phyloP scores from a whole-genome alignment of 1,140 invertebrate genomes.

The Lepidurus couesii region DNA sequence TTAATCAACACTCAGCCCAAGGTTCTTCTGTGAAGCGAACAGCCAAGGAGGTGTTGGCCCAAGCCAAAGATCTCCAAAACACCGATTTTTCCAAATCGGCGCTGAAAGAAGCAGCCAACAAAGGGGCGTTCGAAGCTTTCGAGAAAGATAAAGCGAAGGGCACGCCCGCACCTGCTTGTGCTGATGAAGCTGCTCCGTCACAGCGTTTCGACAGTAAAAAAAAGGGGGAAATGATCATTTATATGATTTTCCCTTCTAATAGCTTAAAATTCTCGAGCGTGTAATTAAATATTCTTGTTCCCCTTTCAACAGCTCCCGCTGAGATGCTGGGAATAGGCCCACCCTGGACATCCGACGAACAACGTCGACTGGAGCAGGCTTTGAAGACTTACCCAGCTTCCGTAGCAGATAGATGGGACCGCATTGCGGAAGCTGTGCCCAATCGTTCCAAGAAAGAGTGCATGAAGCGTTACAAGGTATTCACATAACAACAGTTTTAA shows the following conservation, averaged over 20 bases:
- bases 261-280: constrained; percentile 29
- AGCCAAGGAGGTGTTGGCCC: constrained; percentile 88
- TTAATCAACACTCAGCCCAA: constrained; percentile 73
- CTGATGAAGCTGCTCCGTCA: constrained; percentile 52
- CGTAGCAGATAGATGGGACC: constrained; percentile 86
- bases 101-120: constrained; percentile 79
- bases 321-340: constrained; percentile 37
- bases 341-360: constrained; percentile 87
- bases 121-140: constrained; percentile 86
- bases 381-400: constrained; percentile 86
- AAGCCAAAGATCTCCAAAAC: constrained; percentile 90
- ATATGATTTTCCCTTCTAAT: not conserved
- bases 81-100: constrained; percentile 77
- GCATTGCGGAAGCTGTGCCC: constrained; percentile 84
- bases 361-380: constrained; percentile 90
- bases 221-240: not conserved
- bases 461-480: constrained; percentile 85
- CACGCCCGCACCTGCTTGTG: constrained; percentile 46
- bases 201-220: constrained; percentile 51
- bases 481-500: not conserved
- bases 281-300: constrained; percentile 27
- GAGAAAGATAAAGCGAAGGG: constrained; percentile 70
- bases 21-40: constrained; percentile 49
- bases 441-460: constrained; percentile 93
- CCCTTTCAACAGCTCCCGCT: constrained; percentile 27